These are phyloP conservation scores for Drosophila kuntzei DNA, from an alignment of 2,888 invertebrate species.

Conservation along the genomic window DNA sequence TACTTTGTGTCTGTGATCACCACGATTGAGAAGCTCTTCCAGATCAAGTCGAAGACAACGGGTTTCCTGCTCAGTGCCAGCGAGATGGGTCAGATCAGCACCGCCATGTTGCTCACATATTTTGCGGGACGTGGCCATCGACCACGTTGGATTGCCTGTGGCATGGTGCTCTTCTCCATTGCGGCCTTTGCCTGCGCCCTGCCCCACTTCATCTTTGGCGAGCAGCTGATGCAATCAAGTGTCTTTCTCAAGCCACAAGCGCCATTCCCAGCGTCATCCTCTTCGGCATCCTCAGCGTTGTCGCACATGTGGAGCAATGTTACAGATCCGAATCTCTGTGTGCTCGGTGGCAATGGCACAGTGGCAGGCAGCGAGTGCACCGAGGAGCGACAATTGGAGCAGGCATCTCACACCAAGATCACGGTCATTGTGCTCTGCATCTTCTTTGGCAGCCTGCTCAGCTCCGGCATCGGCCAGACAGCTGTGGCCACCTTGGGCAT, in stretches of 20 bases:
- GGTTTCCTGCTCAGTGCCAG: constrained; percentile 95
- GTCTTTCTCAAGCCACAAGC: constrained; percentile 69
- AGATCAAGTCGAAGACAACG: constrained; percentile 95
- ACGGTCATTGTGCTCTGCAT: constrained; percentile 93
- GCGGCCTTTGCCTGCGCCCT: constrained; percentile 94
- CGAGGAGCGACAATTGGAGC: constrained; percentile 88
- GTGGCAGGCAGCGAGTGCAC: constrained; percentile 86
- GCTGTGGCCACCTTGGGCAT: constrained; percentile 96
- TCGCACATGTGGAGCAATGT: constrained; percentile 59
- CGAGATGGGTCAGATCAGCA: constrained; percentile 96
- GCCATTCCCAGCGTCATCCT: constrained; percentile 15
- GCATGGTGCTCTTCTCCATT: constrained; percentile 94
- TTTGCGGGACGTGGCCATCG: constrained; percentile 96
- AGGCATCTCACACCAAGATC: constrained; percentile 90
- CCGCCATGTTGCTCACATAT: constrained; percentile 94
- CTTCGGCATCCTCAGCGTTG: too few relatives aligned
- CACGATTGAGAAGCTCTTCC: constrained; percentile 96
- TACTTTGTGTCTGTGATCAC: constrained; percentile 97
- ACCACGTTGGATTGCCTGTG: constrained; percentile 97
- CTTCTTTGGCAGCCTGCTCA: constrained; percentile 94
- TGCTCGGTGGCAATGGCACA: constrained; percentile 63
- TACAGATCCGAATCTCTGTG: constrained; percentile 78
- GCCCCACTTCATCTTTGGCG: constrained; percentile 94
- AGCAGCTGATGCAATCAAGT: constrained; percentile 87
- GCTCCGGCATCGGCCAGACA: constrained; percentile 96